Percentiles rank a stretch among this genome's conserved stretches.
These are phyloP conservation scores for Allobates femoralis DNA, from an alignment of 2,797 vertebrate genomes.

Conservation along the genomic window DNA sequence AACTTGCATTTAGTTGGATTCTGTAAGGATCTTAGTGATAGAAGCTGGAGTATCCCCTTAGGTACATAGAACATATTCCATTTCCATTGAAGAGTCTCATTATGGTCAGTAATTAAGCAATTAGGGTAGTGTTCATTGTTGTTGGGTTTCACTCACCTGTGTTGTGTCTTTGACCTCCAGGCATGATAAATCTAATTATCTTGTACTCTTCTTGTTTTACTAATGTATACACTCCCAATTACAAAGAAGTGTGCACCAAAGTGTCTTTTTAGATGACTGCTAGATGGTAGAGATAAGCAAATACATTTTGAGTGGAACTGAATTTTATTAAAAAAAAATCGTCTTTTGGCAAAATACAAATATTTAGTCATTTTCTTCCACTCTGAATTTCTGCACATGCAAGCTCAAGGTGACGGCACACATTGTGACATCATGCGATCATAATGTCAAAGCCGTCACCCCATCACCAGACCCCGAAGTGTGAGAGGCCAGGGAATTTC, in stretches of 20 bases:
- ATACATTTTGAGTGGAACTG: too few species aligned
- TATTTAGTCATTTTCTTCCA: too few species aligned
- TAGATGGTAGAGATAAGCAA: neutral
- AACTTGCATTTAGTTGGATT: slow-evolving; percentile 32
- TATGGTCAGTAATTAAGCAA: slow-evolving; percentile 20
- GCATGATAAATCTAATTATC: slow-evolving; percentile 38
- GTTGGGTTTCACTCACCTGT: slow-evolving; percentile 41
- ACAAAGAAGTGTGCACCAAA: neutral
- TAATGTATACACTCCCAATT: slow-evolving; percentile 27
- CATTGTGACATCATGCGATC: too few species aligned
- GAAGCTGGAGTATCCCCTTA: slow-evolving; percentile 10
- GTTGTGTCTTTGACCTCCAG: slow-evolving; percentile 11
- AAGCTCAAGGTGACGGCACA: too few species aligned
- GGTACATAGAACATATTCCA: slow-evolving; percentile 31
- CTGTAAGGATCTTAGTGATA: slow-evolving; percentile 22
- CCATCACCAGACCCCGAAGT: too few species aligned
- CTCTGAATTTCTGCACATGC: too few species aligned
- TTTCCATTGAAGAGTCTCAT: slow-evolving; percentile 19
- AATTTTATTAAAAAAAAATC: too few species aligned
- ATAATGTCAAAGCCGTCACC: too few species aligned
- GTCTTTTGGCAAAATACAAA: too few species aligned
- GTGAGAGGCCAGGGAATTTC: too few species aligned
- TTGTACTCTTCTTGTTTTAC: slow-evolving; percentile 35
- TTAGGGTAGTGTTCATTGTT: slow-evolving; percentile 16
- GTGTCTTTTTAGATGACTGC: neutral